phyloP scores from a whole-genome alignment of 2,888 invertebrate species.

The Acronicta alni region DNA sequence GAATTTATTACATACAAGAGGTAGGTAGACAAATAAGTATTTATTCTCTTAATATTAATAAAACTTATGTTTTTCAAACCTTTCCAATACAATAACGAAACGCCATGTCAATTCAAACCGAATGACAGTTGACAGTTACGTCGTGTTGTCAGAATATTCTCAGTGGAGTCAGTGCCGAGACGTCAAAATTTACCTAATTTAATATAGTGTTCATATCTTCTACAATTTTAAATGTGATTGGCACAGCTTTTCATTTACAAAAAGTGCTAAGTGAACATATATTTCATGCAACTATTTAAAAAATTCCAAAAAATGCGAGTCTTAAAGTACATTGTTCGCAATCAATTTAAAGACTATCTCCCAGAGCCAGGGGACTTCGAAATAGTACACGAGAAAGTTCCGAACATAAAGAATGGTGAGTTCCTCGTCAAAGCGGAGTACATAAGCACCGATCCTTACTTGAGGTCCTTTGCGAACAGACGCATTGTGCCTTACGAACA shows the following conservation, averaged over 20 bases:
- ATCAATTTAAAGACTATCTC: conserved; percentile 68
- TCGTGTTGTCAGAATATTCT: conserved; percentile 33
- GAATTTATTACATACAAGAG: too few species aligned
- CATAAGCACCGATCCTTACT: conserved; percentile 91
- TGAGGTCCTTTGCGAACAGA: conserved; percentile 80
- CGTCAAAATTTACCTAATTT: conserved; percentile 17
- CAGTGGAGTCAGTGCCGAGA: conserved; percentile 27
- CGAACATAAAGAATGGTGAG: conserved; percentile 78
- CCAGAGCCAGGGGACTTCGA: conserved; percentile 76
- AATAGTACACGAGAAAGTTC: conserved; percentile 75
- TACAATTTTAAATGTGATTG: background rate
- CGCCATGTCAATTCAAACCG: conserved; percentile 21
- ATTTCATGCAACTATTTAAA: conserved; percentile 5
- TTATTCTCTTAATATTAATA: background rate
- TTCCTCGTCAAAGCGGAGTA: conserved; percentile 90
- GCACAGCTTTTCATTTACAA: background rate
- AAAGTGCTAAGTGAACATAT: background rate
- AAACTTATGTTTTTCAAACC: conserved; percentile 1
- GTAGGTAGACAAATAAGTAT: background rate
- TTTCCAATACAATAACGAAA: conserved; percentile 43
- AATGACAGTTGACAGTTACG: conserved; percentile 30
- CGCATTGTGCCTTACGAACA: conserved; percentile 63
- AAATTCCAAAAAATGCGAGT: conserved; percentile 40
- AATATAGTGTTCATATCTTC: conserved; percentile 3
- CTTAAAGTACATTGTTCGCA: conserved; percentile 61